A percentile compares a stretch with the other conserved stretches of the same genome.
Evolutionary conservation across 2,113 vertebrate genomes (phyloP).

Genomic region (Ammodytes marinus): DNA sequence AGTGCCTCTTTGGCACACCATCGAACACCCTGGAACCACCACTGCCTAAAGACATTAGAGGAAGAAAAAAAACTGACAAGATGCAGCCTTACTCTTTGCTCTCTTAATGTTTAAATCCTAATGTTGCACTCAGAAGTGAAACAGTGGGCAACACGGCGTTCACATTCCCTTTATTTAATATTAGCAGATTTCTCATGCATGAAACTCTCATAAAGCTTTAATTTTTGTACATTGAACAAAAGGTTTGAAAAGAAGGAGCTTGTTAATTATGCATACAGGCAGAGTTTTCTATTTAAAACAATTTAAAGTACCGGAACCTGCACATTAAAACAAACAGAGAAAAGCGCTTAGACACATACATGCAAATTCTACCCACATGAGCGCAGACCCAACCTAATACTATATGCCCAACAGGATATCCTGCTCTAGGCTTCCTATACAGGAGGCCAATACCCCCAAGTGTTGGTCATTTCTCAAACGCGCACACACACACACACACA

Average conservation of each 20-base stretch:
- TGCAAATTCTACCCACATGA: not conserved
- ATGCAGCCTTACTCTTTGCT: not conserved
- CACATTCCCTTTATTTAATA: constrained; percentile 79
- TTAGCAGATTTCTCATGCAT: constrained; percentile 67
- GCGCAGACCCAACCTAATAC: not conserved
- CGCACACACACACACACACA: constrained; percentile 6
- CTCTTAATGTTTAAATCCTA: constrained; percentile 19
- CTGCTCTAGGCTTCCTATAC: constrained; percentile 20
- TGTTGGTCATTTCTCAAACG: not conserved
- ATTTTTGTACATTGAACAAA: constrained; percentile 68
- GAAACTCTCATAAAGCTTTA: constrained; percentile 76
- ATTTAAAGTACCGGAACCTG: constrained; percentile 23
- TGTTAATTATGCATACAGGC: constrained; percentile 66
- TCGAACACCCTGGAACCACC: not conserved
- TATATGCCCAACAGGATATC: no score
- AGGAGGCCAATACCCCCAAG: constrained; percentile 30
- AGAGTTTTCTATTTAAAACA: constrained; percentile 62
- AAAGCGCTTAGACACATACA: constrained; percentile 35
- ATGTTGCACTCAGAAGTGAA: constrained; percentile 33
- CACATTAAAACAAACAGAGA: constrained; percentile 40
- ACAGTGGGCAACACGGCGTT: constrained; percentile 36
- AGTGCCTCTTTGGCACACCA: no score
- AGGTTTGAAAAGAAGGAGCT: constrained; percentile 54
- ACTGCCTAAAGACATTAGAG: not conserved
- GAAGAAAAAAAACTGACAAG: constrained; percentile 1